Evolutionary conservation across 2,113 vertebrate species (phyloP).

Genomic region (Empidonax alnorum): DNA sequence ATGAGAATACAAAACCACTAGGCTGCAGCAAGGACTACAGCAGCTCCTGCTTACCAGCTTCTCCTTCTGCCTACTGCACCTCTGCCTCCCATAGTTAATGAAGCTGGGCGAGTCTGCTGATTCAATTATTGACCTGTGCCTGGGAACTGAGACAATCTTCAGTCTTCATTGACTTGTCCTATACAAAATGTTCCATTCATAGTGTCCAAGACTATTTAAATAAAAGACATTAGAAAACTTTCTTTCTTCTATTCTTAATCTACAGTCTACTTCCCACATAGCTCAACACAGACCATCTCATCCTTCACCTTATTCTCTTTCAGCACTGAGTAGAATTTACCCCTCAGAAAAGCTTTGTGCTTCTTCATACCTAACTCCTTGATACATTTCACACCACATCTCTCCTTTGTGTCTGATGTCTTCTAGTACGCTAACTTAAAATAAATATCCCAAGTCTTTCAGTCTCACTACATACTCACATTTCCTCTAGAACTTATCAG

Average conservation of each 20-base stretch:
- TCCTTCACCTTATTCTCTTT: background rate
- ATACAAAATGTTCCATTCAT: background rate
- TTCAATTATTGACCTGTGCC: background rate
- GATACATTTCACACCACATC: background rate
- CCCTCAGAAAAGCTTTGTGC: background rate
- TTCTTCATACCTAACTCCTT: background rate
- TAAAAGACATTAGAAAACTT: background rate
- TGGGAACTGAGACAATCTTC: background rate
- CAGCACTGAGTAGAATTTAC: background rate
- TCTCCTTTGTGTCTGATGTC: background rate
- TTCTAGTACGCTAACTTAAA: background rate
- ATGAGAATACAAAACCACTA: background rate
- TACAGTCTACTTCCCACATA: background rate
- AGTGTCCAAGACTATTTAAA: background rate
- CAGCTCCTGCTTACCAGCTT: background rate
- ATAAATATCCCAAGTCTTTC: background rate
- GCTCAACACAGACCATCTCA: background rate
- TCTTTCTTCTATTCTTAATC: background rate
- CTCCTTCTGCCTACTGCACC: background rate
- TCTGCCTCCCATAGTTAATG: background rate
- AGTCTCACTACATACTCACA: background rate
- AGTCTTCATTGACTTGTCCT: background rate
- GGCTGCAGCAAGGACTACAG: background rate
- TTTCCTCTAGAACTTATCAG: background rate
- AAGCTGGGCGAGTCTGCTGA: background rate